Evolutionary conservation across 2,797 vertebrate species (phyloP).

Genomic region (Ctenopoma kingsleyae): DNA sequence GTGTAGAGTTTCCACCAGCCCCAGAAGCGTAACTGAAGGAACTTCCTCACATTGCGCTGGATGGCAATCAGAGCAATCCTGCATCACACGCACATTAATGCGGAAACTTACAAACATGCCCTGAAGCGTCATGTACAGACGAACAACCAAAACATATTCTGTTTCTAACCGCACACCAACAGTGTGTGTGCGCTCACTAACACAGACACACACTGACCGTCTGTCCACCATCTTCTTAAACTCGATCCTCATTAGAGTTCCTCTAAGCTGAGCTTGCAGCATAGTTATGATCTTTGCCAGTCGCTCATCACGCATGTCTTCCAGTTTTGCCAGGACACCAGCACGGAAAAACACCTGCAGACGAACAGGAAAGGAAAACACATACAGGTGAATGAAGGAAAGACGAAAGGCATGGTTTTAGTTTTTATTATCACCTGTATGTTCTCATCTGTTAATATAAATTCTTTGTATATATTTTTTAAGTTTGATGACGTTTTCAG

Average conservation of each 20-base stretch:
- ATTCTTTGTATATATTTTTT: too few relatives aligned
- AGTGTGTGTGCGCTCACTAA: neutral
- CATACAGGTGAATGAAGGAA: neutral
- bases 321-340: conserved; percentile 80
- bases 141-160: neutral
- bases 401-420: too few relatives aligned
- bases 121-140: neutral
- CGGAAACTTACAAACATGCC: conserved; percentile 1
- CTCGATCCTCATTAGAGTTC: conserved; percentile 78
- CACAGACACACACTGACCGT: conserved; percentile 55
- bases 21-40: conserved; percentile 82
- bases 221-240: conserved; percentile 85
- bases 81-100: conserved; percentile 35
- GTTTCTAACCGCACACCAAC: too few relatives aligned
- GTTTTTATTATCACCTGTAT: too few relatives aligned
- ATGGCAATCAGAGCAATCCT: conserved; percentile 79
- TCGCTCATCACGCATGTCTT: conserved; percentile 80
- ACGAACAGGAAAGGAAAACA: neutral
- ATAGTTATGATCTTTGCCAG: conserved; percentile 81
- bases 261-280: conserved; percentile 69
- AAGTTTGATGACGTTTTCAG: too few relatives aligned
- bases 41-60: conserved; percentile 82
- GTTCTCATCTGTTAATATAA: too few relatives aligned
- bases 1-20: conserved; percentile 85
- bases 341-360: conserved; percentile 81